Base-by-base conservation (phyloP, 2,113 vertebrate genomes). In the Nicator chloris region DNA sequence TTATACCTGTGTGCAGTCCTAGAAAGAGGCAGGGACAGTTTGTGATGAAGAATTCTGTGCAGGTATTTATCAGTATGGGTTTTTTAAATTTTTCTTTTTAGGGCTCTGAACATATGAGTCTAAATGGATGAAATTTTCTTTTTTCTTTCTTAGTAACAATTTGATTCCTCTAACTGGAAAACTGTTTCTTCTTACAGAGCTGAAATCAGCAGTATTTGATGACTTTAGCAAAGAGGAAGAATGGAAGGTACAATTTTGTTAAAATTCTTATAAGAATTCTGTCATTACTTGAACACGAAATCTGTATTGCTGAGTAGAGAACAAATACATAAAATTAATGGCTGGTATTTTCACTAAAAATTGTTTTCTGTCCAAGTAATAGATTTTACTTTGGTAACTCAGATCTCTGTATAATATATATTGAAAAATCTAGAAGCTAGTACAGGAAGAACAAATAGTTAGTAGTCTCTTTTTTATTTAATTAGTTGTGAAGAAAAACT, bases 151-250 rank as follows among this genome's bases (percentile, higher is more conserved):
- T 13, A 45, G 24, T 79, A 76, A 68, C 7, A n/a, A 3, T 54
- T 84, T 27, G 22, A 30, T 87, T 60, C 9, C 39, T 96, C 24
- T 93, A n/a, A 77, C 30, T 89, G 20, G 17, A 93, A 44, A 81
- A 77, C 21, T 85, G 6, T 94, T 71, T 75, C 70, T 97, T 93
- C 49, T 97, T 88, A 26, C 93, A 98, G 98, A 97, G 63, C 93
- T 98, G 77, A 98, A 98, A 97, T 84, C 97, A 68, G 26, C 78
- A 51, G 37, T 98, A 26, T 97, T 98, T 89, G 98, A 98, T 96
- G 98, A 98, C 83, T 98, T 97, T 68, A 97, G 54, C 71, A 97
- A 98, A 92, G 98, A 98, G 87, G 98, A 97, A 11, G 98, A 98
- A 95, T 98, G 98, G 98, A 98, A 98, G 98, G 98, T 98, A 98